These are phyloP conservation scores for Platichthys stellatus DNA, from an alignment of 2,113 vertebrate genomes.

Conservation along the genomic window DNA sequence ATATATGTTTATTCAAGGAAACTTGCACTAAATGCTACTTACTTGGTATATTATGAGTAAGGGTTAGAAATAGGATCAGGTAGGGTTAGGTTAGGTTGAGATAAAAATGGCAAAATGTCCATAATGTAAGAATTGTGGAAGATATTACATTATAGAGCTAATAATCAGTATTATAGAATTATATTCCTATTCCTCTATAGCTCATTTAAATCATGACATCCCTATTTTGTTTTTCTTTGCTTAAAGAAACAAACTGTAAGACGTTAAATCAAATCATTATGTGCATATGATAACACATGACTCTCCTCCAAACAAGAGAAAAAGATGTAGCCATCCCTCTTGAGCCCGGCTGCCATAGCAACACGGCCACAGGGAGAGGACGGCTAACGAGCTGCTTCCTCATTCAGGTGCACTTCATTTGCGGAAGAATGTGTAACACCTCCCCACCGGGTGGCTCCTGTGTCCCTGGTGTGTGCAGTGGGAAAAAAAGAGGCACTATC, in stretches of 20 bases:
- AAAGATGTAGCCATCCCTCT: conserved; percentile 28
- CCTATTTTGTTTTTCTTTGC: background rate
- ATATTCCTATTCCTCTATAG: too few relatives aligned
- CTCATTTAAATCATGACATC: background rate
- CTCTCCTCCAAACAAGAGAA: conserved; percentile 22
- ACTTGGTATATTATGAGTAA: too few relatives aligned
- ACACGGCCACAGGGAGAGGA: conserved; percentile 43
- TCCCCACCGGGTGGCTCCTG: background rate
- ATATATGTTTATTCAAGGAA: too few relatives aligned
- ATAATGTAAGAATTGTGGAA: too few relatives aligned
- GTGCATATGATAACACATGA: background rate
- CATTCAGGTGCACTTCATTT: conserved; percentile 35
- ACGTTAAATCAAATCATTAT: background rate
- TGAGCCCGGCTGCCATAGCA: conserved; percentile 62
- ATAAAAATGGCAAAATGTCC: too few relatives aligned
- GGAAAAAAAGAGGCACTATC: conserved; percentile 11
- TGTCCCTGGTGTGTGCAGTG: conserved; percentile 10
- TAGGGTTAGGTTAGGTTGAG: too few relatives aligned
- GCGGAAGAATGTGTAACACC: conserved; percentile 12
- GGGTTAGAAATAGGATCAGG: too few relatives aligned
- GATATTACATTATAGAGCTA: too few relatives aligned
- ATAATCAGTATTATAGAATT: too few relatives aligned
- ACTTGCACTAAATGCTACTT: too few relatives aligned
- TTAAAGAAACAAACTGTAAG: background rate
- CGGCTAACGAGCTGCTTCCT: conserved; percentile 59